These are phyloP conservation scores for Seriola dumerili DNA, from an alignment of 2,113 vertebrate species.

Conservation along the genomic window DNA sequence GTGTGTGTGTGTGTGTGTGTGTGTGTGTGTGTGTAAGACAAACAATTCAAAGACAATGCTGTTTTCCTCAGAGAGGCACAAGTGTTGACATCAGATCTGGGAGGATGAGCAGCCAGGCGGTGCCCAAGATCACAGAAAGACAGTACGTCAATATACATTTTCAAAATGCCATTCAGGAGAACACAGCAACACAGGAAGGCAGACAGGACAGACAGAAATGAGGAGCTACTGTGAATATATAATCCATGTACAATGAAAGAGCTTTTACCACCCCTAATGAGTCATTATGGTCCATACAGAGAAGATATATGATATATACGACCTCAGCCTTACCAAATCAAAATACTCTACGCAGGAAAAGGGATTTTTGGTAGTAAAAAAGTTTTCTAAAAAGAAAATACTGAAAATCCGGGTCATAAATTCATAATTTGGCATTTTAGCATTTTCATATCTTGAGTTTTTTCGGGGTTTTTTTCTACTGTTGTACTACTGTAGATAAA, in stretches of 20 bases:
- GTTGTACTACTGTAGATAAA: background rate
- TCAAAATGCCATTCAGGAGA: slow-evolving; percentile 39
- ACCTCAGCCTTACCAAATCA: slow-evolving; percentile 17
- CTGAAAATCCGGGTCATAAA: background rate
- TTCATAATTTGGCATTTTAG: background rate
- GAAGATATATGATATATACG: background rate
- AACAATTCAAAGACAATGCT: slow-evolving; percentile 29
- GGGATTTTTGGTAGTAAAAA: background rate
- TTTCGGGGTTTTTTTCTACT: background rate
- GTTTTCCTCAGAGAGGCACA: slow-evolving; percentile 21
- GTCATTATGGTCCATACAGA: background rate
- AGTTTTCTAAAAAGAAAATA: background rate
- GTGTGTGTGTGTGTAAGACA: background rate
- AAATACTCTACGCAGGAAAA: background rate
- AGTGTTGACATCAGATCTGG: slow-evolving; percentile 57
- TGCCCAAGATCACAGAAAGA: slow-evolving; percentile 56
- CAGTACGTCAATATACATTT: slow-evolving; percentile 67
- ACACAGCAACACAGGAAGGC: background rate
- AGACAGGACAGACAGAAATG: background rate
- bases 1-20: background rate
- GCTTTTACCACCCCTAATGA: background rate
- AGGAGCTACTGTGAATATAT: too few relatives aligned
- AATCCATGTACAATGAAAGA: background rate
- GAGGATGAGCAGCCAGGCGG: slow-evolving; percentile 58
- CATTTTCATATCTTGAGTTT: background rate